phyloP scores from a whole-genome alignment of 2,113 vertebrate genomes.

The Lagopus leucura region DNA sequence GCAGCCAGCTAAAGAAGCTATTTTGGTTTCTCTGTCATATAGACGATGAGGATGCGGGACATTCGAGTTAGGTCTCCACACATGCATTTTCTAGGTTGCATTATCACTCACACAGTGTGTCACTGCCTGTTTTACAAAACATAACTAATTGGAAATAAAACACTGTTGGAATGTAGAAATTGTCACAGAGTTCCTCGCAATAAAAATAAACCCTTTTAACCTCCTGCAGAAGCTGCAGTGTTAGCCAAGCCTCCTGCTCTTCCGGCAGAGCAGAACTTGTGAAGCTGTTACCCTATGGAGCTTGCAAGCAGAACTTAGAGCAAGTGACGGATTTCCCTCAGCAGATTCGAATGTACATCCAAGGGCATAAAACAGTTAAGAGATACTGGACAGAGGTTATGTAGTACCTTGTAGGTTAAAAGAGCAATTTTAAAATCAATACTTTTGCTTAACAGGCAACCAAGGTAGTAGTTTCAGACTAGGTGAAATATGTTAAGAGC shows the following conservation, averaged over 20 bases:
- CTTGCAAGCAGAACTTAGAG: neutral
- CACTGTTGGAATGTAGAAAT: neutral
- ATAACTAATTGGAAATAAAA: conserved; percentile 40
- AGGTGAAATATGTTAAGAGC: conserved; percentile 47
- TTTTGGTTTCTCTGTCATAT: neutral
- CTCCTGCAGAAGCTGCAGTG: neutral
- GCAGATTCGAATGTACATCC: conserved; percentile 29
- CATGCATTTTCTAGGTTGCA: neutral
- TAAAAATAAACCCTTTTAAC: conserved; percentile 3
- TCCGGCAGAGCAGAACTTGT: conserved; percentile 31
- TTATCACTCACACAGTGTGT: neutral
- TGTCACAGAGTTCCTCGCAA: conserved; percentile 20
- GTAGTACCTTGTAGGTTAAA: conserved; percentile 70
- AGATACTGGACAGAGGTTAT: conserved; percentile 49
- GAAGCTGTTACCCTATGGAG: neutral
- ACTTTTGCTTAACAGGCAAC: conserved; percentile 66
- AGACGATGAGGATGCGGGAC: neutral
- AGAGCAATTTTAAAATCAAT: conserved; percentile 77
- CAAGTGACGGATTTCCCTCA: conserved; percentile 55
- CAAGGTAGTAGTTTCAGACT: conserved; percentile 33
- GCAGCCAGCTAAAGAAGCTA: neutral
- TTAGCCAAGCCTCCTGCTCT: neutral
- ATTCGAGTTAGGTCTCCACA: neutral
- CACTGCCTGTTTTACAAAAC: conserved; percentile 4
- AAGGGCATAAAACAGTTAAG: conserved; percentile 59